phyloP scores from a whole-genome alignment of 2,113 vertebrate species.

The Ibidorhyncha struthersii region DNA sequence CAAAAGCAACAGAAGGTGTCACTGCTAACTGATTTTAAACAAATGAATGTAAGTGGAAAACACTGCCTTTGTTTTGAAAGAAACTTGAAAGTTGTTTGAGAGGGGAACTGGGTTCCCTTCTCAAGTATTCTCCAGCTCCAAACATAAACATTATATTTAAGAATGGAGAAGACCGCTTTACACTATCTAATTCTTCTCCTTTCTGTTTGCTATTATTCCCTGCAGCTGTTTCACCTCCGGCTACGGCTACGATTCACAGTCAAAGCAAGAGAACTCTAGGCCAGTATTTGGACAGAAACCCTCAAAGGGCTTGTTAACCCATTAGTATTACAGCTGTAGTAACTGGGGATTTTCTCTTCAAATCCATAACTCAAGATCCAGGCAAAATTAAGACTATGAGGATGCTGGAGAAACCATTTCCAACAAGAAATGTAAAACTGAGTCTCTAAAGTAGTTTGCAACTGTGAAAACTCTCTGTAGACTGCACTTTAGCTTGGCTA shows the following conservation, averaged over 20 bases:
- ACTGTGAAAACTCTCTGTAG: not conserved
- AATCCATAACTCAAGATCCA: not conserved
- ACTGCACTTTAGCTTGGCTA: not conserved
- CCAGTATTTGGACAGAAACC: not conserved
- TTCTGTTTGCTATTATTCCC: not conserved
- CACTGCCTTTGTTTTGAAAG: slow-evolving; percentile 29
- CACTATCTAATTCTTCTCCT: not conserved
- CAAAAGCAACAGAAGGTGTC: slow-evolving; percentile 70
- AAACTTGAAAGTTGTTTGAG: not conserved
- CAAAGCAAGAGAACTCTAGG: not conserved
- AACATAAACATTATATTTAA: not conserved
- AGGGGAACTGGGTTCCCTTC: not conserved
- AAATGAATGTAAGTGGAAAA: slow-evolving; percentile 4
- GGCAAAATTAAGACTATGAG: not conserved
- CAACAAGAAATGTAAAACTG: not conserved
- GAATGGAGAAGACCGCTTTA: slow-evolving; percentile 7
- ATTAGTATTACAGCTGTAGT: not conserved
- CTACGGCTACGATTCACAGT: not conserved
- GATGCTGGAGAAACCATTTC: not conserved
- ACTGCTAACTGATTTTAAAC: slow-evolving; percentile 62
- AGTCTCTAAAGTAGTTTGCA: not conserved
- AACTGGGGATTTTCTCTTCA: not conserved
- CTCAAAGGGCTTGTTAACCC: not conserved
- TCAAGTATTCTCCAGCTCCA: not conserved
- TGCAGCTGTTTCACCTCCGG: slow-evolving; percentile 20